phyloP scores from a whole-genome alignment of 1,140 invertebrate species.

The Fopius arisanus region DNA sequence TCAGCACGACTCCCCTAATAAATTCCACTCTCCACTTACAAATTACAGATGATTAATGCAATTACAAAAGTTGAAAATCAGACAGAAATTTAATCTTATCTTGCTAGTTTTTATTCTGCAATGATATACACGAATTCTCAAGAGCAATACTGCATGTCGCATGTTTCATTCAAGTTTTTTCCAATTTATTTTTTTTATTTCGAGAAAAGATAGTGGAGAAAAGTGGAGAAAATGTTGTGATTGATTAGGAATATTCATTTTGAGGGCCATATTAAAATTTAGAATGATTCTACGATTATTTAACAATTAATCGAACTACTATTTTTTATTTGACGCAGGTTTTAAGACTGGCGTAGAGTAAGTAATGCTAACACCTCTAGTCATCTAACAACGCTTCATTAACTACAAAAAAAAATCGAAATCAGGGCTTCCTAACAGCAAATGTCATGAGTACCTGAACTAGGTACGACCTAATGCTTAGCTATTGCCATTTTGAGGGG shows the following conservation, averaged over 20 bases:
- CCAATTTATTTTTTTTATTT: no score
- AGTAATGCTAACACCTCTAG: conserved; percentile 57
- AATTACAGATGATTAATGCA: no score
- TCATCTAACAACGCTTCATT: conserved; percentile 58
- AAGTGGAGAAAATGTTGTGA: no score
- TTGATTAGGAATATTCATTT: no score
- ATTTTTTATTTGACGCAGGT: conserved; percentile 48
- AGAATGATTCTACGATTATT: conserved; percentile 3
- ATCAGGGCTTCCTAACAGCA: background rate
- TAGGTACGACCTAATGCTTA: background rate
- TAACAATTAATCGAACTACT: conserved; percentile 38
- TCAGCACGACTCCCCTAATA: background rate
- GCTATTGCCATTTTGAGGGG: background rate
- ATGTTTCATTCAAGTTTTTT: conserved; percentile 29
- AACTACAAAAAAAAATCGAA: conserved; percentile 34
- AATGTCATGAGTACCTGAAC: conserved; percentile 1
- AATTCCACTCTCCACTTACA: no score
- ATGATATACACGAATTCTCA: no score
- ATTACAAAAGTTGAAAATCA: no score
- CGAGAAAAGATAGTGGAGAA: no score
- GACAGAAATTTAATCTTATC: no score
- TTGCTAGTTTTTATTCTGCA: no score
- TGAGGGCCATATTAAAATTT: background rate
- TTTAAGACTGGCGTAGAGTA: conserved; percentile 48
- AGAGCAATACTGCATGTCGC: conserved; percentile 36